phyloP scores from a whole-genome alignment of 1,140 invertebrate species.

The Ganaspis sp. region DNA sequence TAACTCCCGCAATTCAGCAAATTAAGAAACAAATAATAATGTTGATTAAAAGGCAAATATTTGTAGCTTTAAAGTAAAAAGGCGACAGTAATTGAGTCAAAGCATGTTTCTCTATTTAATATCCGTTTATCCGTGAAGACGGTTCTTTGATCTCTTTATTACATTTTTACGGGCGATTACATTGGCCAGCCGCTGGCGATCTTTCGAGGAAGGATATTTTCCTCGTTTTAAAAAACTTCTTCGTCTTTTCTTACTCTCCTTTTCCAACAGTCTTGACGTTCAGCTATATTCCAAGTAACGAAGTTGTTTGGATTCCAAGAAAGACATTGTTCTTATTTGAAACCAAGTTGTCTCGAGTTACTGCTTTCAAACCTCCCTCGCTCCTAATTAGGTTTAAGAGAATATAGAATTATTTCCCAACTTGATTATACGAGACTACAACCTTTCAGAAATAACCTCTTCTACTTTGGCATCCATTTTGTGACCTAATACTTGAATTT shows the following conservation, averaged over 20 bases:
- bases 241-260: conserved; percentile 39
- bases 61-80: not conserved
- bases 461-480: conserved; percentile 9
- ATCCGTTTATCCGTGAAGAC: conserved; percentile 55
- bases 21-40: not conserved
- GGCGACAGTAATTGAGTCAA: not conserved
- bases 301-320: conserved; percentile 61
- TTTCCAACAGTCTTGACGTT: conserved; percentile 28
- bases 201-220: conserved; percentile 54
- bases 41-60: not conserved
- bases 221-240: conserved; percentile 43
- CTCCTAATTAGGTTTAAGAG: conserved; percentile 71
- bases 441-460: conserved; percentile 40
- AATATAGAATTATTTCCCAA: conserved; percentile 75
- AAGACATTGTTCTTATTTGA: conserved; percentile 72
- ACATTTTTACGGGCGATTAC: conserved; percentile 72
- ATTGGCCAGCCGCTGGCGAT: conserved; percentile 68
- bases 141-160: conserved; percentile 69
- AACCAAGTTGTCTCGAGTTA: conserved; percentile 66
- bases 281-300: conserved; percentile 50
- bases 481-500: not conserved
- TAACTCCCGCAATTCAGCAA: conserved; percentile 31
- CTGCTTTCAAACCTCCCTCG: conserved; percentile 55
- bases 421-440: conserved; percentile 69
- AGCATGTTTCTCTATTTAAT: conserved; percentile 48